Conservation (phyloP, 2,113 vertebrate species). For the Nothoprocta perdicaria region DNA sequence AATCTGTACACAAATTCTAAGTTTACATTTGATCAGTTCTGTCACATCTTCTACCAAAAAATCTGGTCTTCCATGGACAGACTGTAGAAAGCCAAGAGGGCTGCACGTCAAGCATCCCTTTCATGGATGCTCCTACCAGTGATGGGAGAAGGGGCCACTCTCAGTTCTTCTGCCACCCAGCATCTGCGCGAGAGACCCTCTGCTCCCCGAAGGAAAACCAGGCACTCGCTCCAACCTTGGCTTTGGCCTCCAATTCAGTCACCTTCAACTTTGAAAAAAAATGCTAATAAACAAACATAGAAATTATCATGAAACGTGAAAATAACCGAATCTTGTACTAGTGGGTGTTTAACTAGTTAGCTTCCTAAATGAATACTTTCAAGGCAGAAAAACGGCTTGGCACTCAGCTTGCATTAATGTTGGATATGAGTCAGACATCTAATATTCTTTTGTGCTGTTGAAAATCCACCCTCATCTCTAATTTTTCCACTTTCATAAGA, state of each 20-base stretch:
- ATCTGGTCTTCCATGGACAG: neutral
- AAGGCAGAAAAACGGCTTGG: neutral
- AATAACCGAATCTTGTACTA: neutral
- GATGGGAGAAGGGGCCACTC: neutral
- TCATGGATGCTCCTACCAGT: neutral
- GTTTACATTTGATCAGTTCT: neutral
- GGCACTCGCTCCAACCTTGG: neutral
- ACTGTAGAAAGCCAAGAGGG: neutral
- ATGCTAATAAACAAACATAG: neutral
- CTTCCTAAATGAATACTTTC: neutral
- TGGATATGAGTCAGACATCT: conserved; percentile 21
- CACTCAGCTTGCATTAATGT: conserved; percentile 26
- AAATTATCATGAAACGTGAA: neutral
- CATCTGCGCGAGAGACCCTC: neutral
- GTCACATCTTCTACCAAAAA: neutral
- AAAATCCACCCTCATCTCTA: conserved; percentile 35
- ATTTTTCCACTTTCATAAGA: conserved; percentile 6
- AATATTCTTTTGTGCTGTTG: conserved; percentile 38
- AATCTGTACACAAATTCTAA: neutral
- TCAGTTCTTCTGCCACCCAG: neutral
- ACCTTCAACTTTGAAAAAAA: neutral
- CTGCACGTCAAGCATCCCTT: neutral
- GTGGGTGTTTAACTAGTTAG: neutral
- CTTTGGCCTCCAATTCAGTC: neutral
- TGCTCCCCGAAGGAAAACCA: neutral